These are phyloP conservation scores for Trachelus stipa DNA, from an alignment of 2,888 invertebrate genomes.

Conservation along the genomic window DNA sequence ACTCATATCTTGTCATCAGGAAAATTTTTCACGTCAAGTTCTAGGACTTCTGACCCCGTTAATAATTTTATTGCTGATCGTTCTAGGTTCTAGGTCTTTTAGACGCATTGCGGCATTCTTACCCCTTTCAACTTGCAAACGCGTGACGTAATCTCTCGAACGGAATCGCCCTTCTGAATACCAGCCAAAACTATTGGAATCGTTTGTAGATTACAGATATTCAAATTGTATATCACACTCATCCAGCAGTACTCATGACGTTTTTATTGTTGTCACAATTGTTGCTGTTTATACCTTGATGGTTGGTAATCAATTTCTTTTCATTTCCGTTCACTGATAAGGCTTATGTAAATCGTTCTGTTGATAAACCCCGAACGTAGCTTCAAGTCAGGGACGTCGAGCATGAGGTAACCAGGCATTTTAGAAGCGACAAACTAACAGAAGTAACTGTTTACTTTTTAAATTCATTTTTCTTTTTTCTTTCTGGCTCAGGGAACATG, in stretches of 20 bases:
- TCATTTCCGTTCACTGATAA: neutral
- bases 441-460: constrained; percentile 11
- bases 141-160: neutral
- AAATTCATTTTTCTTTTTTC: neutral
- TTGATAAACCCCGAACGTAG: neutral
- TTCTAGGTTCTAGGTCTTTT: neutral
- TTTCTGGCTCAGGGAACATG: neutral
- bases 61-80: neutral
- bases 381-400: neutral
- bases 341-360: neutral
- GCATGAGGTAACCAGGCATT: neutral
- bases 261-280: neutral
- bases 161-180: neutral
- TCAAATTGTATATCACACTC: neutral
- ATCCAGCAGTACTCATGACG: neutral
- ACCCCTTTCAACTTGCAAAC: neutral
- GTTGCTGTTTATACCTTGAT: neutral
- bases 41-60: neutral
- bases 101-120: neutral
- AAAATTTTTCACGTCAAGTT: neutral
- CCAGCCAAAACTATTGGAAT: neutral
- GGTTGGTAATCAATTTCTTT: neutral
- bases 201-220: neutral
- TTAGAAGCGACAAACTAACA: neutral
- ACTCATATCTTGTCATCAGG: neutral